phyloP scores from a whole-genome alignment of 2,888 invertebrate species.

The Drosophila multiciliata region DNA sequence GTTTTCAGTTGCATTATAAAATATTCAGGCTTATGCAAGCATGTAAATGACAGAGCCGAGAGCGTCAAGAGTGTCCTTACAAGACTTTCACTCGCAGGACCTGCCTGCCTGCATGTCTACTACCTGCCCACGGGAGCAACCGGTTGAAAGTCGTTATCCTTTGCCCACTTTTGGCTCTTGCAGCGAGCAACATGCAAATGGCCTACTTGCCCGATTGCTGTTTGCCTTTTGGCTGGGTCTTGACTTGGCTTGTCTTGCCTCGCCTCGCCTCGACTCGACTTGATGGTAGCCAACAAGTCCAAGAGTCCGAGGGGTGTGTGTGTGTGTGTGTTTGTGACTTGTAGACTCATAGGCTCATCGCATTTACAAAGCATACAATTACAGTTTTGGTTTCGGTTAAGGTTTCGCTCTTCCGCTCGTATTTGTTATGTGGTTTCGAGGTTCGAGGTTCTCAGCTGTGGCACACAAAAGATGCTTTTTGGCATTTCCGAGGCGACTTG shows the following conservation, averaged over 20 bases:
- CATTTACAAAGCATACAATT: constrained; percentile 24
- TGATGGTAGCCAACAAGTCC: constrained; percentile 46
- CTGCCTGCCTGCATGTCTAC: background rate
- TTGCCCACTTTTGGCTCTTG: constrained; percentile 2
- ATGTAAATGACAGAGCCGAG: constrained; percentile 70
- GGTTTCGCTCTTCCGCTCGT: constrained; percentile 26
- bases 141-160: constrained; percentile 59
- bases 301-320: constrained; percentile 13
- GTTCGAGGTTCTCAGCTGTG: constrained; percentile 32
- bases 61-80: constrained; percentile 46
- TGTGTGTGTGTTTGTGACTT: background rate
- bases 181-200: constrained; percentile 59
- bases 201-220: constrained; percentile 65
- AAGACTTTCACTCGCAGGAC: constrained; percentile 61
- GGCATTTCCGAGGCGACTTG: constrained; percentile 19
- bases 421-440: constrained; percentile 1
- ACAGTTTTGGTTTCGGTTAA: constrained; percentile 22
- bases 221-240: constrained; percentile 28
- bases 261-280: constrained; percentile 32
- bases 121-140: constrained; percentile 64
- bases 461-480: constrained; percentile 49
- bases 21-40: constrained; percentile 79
- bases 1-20: constrained; percentile 54
- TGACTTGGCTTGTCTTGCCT: constrained; percentile 54
- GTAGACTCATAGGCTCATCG: background rate